phyloP scores from a whole-genome alignment of 1,140 invertebrate species.

The Stenopsyche tienmushanensis region DNA sequence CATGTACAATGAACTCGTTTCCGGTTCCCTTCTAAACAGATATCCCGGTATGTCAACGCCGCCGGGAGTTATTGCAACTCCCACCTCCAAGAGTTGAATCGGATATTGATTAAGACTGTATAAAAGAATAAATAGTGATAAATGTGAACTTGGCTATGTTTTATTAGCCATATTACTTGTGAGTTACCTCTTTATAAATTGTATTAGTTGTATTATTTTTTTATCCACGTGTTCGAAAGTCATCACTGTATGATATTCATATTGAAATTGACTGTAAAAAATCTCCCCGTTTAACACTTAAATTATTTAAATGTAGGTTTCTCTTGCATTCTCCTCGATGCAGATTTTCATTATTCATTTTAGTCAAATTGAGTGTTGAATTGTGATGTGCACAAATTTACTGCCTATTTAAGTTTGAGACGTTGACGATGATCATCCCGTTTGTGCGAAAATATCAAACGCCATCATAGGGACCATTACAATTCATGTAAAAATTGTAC shows the following conservation, averaged over 20 bases:
- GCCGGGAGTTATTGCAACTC: slow-evolving; percentile 13
- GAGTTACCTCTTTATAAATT: not conserved
- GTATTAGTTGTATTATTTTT: not conserved
- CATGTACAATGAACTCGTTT: slow-evolving; percentile 26
- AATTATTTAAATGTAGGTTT: not conserved
- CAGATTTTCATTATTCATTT: not conserved
- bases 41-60: slow-evolving; percentile 1
- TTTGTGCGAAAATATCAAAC: too few species aligned
- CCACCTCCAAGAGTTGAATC: slow-evolving; percentile 36
- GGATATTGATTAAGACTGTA: not conserved
- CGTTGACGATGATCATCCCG: not conserved
- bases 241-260: not conserved
- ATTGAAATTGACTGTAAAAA: not conserved
- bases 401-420: not conserved
- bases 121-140: not conserved
- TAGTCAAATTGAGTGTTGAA: not conserved
- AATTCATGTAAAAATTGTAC: too few species aligned
- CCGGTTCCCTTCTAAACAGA: slow-evolving; percentile 10
- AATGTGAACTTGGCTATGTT: not conserved
- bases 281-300: not conserved
- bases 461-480: too few species aligned
- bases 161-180: not conserved
- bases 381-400: not conserved
- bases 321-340: not conserved
- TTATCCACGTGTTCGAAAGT: not conserved